Evolutionary conservation across 2,888 invertebrate genomes (phyloP), one percentile per base, ranked within the genome.

Genomic region (Archips xylosteana): DNA sequence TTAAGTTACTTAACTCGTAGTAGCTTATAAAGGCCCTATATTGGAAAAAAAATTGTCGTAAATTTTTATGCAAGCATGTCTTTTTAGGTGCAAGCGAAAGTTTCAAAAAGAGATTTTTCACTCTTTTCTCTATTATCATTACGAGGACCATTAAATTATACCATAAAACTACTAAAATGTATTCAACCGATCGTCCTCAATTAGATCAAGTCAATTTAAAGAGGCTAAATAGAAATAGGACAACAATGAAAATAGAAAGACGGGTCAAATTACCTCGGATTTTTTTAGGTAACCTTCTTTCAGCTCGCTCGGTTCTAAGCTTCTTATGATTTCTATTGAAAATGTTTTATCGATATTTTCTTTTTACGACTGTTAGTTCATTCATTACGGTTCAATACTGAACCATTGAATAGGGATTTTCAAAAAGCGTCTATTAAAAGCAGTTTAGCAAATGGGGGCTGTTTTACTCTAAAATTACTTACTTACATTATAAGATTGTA

Each of bases 211-310:
- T 42, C 42, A 6, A 5, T 42, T 42, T 6, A 42, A 23, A 23
- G 1, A 23, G 23, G 23, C 23, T 23, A 9, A 2, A 51, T 15
- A 54, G 23, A 15, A 15, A 15, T 61, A 42, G 15, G 8, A 60
- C 12, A 4, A 23, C 15, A 62, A 42, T 10, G 23, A 15, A 3
- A n/a, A 42, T 42, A 42, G 42, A 62, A 34, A 15, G 10, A 51
- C 49, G 70, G 68, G 74, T 70, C 68, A 75, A 39, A 76, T 71
- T 70, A 68, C 68, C 71, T 59, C 64, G 32, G 3, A 1, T 47
- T 34, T 34, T 39, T 64, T 32, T 49, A 49, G 13, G 15, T 10
- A 39, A 34, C 49, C 9, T 36, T 34, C 49, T 49, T 9, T 34
- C 34, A 34, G 34, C 36, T 34, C 49, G 13, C 15, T 36, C 32